Evolutionary conservation across 1,140 invertebrate genomes (phyloP), one percentile per base, ranked within the genome.

Genomic region (Drosophila pandora): DNA sequence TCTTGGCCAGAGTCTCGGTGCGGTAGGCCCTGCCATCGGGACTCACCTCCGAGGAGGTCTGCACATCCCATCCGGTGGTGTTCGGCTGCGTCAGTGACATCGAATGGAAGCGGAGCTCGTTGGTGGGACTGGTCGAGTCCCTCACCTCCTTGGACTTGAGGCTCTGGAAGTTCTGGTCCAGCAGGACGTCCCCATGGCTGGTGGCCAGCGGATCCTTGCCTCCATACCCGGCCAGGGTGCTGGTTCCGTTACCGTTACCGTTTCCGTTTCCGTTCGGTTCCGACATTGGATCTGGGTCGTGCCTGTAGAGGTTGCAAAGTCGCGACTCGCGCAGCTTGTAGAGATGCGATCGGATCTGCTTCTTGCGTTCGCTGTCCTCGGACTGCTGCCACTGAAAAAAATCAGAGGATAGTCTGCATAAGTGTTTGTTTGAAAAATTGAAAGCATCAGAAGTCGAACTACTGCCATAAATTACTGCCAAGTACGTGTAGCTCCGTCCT

Each of bases 341-440:
- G 94, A 96, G 96, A 89, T 97, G 94, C 17, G 95, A 93, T 45
- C 97, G 94, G 78, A 98, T 97, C 91, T 96, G 96, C 90, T 96
- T 96, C 90, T 97, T 96, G 53, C 95, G 94, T 30, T 95, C 95
- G 91, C 96, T 96, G 91, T 97, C 96, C 80, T 97, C 95, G 12
- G 96, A 95, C 87, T 96, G 94, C 92, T 96, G 95, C 95, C 96
- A 96, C 96, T 97, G 93, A 58, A 92, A 47, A 45, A 45, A 22
- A 9, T 10, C 21, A 43, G 21, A 47, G 7, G 21, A 43, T 2
- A 37, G 10, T 2, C 9, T 37, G 3, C 3, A 37, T 10, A 37
- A 37, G 17, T 17, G 17, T 17, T 17, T 17, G 17, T 17, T 17
- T 17, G 17, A 17, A 17, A 17, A 17, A 17, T 17, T 17, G 17